These are phyloP conservation scores for Coracopsis vasa DNA, from an alignment of 2,113 vertebrate genomes.

Conservation along the genomic window DNA sequence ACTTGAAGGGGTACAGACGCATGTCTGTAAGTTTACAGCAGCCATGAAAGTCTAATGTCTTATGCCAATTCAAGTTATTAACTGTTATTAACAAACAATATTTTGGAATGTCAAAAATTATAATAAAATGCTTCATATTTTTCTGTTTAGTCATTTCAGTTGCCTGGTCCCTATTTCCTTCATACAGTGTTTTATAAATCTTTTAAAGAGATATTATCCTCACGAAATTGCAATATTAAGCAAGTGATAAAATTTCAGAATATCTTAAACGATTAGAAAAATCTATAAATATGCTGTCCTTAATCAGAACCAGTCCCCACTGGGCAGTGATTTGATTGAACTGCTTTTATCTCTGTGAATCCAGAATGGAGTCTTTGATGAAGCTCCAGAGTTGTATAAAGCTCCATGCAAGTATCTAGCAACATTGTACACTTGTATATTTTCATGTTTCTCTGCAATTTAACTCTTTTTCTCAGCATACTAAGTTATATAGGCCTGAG, in stretches of 20 bases:
- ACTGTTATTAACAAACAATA: not conserved
- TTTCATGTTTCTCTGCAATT: not conserved
- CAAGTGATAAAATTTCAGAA: not conserved
- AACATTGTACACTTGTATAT: not conserved
- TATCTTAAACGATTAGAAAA: not conserved
- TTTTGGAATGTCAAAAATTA: not conserved
- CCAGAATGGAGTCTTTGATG: not conserved
- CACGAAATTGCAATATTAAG: not conserved
- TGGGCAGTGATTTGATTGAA: slow-evolving; percentile 16
- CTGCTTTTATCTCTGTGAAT: not conserved
- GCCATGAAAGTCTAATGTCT: not conserved
- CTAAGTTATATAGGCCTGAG: not conserved
- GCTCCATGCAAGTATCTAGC: not conserved
- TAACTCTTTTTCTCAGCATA: not conserved
- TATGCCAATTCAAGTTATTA: not conserved
- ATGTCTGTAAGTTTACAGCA: not conserved
- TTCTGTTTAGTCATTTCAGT: not conserved
- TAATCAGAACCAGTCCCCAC: not conserved
- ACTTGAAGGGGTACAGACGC: not conserved
- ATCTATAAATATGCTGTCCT: not conserved
- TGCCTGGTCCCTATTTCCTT: not conserved
- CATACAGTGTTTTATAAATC: not conserved
- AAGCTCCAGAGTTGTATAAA: not conserved
- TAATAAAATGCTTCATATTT: not conserved
- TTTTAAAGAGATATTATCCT: not conserved